Conservation (phyloP, 2,113 vertebrate genomes). For the Apodemus sylvaticus region DNA sequence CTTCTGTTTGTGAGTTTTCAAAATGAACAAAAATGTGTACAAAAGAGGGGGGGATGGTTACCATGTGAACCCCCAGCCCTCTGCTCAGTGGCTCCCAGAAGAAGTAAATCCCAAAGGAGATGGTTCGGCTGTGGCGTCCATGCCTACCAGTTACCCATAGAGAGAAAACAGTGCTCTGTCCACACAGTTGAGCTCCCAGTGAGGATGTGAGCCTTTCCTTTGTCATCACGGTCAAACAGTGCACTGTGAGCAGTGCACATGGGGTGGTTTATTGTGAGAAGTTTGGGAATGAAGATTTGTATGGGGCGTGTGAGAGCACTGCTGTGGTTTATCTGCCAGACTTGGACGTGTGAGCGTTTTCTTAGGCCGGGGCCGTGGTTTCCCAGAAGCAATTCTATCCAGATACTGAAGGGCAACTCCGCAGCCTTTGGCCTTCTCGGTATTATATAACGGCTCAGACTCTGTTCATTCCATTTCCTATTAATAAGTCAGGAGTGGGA, state of each 20-base stretch:
- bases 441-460: not conserved
- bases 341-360: rapidly evolving
- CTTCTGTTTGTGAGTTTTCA: not conserved
- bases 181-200: not conserved
- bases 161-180: not conserved
- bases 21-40: not conserved
- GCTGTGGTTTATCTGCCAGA: not conserved
- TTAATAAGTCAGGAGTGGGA: not conserved
- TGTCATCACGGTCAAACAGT: not conserved
- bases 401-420: not conserved
- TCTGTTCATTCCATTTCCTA: not conserved
- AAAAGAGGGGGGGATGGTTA: not conserved
- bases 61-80: not conserved
- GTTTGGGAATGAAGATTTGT: not conserved
- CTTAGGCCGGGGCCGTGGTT: no score
- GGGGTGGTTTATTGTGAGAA: not conserved
- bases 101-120: not conserved
- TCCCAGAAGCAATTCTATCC: not conserved
- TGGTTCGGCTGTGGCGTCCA: not conserved
- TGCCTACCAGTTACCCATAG: not conserved
- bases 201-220: not conserved
- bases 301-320: not conserved
- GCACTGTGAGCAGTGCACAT: not conserved
- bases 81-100: not conserved
- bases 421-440: not conserved